Evolutionary conservation across 2,113 vertebrate genomes (phyloP).

Genomic region (Brachionichthys hirsutus): DNA sequence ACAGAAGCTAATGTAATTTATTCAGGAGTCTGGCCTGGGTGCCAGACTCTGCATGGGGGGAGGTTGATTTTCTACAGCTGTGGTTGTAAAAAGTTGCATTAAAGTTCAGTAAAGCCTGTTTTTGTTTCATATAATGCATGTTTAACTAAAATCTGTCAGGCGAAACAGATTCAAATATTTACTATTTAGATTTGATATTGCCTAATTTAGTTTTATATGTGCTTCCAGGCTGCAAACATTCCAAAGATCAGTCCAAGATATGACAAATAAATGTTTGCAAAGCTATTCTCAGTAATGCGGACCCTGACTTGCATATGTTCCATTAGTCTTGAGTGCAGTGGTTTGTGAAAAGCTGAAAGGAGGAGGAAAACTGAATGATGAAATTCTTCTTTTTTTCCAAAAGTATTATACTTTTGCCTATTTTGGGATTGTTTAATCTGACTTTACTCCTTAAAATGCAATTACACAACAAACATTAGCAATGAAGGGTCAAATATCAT

Average conservation of each 20-base stretch:
- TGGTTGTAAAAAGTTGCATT: too few species aligned
- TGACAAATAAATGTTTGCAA: neutral
- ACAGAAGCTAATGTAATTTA: slow-evolving; percentile 48
- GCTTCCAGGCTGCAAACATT: neutral
- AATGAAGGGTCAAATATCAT: slow-evolving; percentile 15
- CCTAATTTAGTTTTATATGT: neutral
- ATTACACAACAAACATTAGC: neutral
- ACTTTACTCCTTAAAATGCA: neutral
- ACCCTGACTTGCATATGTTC: neutral
- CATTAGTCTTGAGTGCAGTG: neutral
- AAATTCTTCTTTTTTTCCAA: neutral
- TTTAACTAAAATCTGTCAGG: too few species aligned
- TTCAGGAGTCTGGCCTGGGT: neutral
- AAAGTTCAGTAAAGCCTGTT: neutral
- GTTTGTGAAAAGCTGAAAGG: neutral
- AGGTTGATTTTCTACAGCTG: too few species aligned
- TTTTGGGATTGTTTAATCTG: neutral
- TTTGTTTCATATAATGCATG: neutral
- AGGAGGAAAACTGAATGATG: neutral
- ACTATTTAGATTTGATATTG: too few species aligned
- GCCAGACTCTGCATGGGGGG: slow-evolving; percentile 29
- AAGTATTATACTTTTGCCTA: neutral
- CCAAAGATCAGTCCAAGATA: neutral
- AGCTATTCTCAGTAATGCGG: neutral
- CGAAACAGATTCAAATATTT: too few species aligned